Evolutionary conservation across 2,797 vertebrate genomes (phyloP).

Genomic region (Staurois parvus): DNA sequence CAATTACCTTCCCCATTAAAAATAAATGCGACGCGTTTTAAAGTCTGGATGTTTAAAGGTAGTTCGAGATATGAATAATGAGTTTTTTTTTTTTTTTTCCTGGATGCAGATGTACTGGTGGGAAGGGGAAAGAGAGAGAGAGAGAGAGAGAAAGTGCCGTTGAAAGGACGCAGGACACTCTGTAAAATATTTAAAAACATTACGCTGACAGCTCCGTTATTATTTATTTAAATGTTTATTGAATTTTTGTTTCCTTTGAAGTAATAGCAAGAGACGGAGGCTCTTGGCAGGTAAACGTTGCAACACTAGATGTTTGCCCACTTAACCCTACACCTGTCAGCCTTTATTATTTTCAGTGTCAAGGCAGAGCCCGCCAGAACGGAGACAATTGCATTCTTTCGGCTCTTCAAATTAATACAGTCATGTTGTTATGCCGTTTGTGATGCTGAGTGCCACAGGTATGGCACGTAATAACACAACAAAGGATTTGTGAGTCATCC

Average conservation of each 20-base stretch:
- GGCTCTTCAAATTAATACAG: constrained; percentile 65
- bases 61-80: constrained; percentile 65
- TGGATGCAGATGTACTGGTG: constrained; percentile 38
- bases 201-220: constrained; percentile 67
- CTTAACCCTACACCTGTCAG: constrained; percentile 72
- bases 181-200: constrained; percentile 72
- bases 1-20: constrained; percentile 68
- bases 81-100: constrained; percentile 57
- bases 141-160: constrained; percentile 67
- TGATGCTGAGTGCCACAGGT: constrained; percentile 58
- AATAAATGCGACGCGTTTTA: constrained; percentile 69
- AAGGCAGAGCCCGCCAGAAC: constrained; percentile 65
- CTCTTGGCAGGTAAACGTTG: constrained; percentile 68
- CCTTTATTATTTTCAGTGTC: constrained; percentile 68
- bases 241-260: constrained; percentile 69
- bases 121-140: constrained; percentile 65
- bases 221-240: constrained; percentile 74
- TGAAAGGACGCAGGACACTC: constrained; percentile 64
- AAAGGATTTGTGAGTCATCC: too few relatives aligned
- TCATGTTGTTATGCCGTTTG: constrained; percentile 65
- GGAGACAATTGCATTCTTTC: constrained; percentile 63
- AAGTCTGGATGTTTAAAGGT: constrained; percentile 67
- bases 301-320: constrained; percentile 67
- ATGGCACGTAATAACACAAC: constrained; percentile 39
- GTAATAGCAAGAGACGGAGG: constrained; percentile 68